Base-by-base conservation (phyloP, 1,140 invertebrate species). In the Bombus turneri region DNA sequence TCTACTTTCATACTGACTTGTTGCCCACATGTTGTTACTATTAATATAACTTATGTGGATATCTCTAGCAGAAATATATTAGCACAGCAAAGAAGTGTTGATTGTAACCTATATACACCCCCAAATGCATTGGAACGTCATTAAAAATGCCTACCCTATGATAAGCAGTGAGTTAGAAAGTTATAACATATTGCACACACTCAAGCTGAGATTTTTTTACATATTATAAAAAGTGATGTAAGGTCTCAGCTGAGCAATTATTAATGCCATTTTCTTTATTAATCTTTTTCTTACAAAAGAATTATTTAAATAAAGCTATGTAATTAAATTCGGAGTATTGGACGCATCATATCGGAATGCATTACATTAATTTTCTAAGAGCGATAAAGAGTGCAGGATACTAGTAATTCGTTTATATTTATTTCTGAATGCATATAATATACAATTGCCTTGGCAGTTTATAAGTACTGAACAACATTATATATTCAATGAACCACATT, bases 281-380 rank as follows among this genome's bases (percentile, higher is more conserved):
- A 68, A 74, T 82, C 81, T 64, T 88, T 78, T 34, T 88, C 92
- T 90, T 91, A 82, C 69, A 91, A 92, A 93, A 92, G 82, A 88
- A 75, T 88, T 81, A 89, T 66, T 91, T 88, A 92, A 93, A 92
- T 91, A 92, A 93, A 92, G 86, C 88, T 93, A 92, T 87, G 31
- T 86, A 91, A 90, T 93, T 93, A 92, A 95, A 94, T 94, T 94
- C 92, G 92, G 91, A 93, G 92, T 94, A 92, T 93, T 93, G 93
- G 92, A 95, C 93, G 92, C 92, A 92, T 94, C 91, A 90, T 92
- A 93, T 91, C 89, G 86, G 89, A 93, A 95, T 93, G 91, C 89
- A 92, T 89, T 91, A 91, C 86, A 92, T 92, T 88, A 89, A 78
- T 91, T 88, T 59, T 86, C 80, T 64, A 93, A 93, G 93, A 94